These are phyloP conservation scores for Pseudococcus viburni DNA, from an alignment of 2,888 invertebrate genomes.

Conservation along the genomic window DNA sequence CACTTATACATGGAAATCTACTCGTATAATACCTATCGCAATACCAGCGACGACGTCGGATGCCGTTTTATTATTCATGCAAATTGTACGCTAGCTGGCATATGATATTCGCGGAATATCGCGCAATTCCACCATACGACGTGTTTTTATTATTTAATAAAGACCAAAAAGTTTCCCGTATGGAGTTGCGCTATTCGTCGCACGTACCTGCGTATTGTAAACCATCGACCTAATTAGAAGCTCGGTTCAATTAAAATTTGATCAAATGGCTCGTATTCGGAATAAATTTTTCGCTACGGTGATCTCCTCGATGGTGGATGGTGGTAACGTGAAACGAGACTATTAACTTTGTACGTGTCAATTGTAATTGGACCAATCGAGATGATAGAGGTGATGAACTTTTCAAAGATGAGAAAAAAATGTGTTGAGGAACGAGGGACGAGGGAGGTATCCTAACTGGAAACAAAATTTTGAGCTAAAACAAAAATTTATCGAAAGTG, in stretches of 20 bases:
- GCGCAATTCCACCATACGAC: not conserved
- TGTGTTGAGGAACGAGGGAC: too few relatives aligned
- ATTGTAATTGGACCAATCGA: too few relatives aligned
- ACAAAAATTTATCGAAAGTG: too few relatives aligned
- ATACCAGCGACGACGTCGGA: not conserved
- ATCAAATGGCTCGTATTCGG: not conserved
- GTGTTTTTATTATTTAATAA: constrained; percentile 1
- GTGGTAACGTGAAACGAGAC: too few relatives aligned
- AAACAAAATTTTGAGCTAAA: too few relatives aligned
- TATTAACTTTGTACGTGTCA: too few relatives aligned
- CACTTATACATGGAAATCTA: constrained; percentile 1
- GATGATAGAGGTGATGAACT: too few relatives aligned
- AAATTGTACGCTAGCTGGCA: not conserved
- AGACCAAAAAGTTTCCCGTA: not conserved
- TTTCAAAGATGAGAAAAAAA: too few relatives aligned
- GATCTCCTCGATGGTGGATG: not conserved
- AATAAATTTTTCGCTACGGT: not conserved
- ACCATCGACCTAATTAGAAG: not conserved
- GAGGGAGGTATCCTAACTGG: too few relatives aligned
- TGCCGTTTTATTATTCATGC: not conserved
- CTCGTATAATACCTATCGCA: constrained; percentile 18
- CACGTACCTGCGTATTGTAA: not conserved
- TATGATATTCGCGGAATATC: not conserved
- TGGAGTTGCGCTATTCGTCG: too few relatives aligned
- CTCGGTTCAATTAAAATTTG: not conserved